phyloP scores from a whole-genome alignment of 1,140 invertebrate genomes.

The Copidosoma floridanum region DNA sequence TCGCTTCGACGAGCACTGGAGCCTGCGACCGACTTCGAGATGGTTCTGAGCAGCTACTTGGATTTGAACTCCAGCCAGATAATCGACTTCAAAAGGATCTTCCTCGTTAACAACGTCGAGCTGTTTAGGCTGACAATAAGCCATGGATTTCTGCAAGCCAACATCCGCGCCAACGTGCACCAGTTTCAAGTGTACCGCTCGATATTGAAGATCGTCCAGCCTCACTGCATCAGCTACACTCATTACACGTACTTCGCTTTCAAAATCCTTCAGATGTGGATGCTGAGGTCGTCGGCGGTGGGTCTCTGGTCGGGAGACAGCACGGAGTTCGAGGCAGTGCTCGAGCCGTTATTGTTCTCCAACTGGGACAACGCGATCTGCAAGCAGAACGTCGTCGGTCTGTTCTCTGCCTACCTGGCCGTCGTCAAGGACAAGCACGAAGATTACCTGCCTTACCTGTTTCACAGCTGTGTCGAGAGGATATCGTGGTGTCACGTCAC shows the following conservation, averaged over 20 bases:
- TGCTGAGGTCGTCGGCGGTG: constrained; percentile 32
- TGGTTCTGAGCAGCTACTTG: constrained; percentile 27
- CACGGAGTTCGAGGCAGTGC: constrained; percentile 29
- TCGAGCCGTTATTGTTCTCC: constrained; percentile 45
- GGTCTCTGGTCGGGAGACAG: constrained; percentile 35
- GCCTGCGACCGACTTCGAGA: constrained; percentile 13
- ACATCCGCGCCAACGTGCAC: constrained; percentile 22
- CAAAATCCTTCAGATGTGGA: constrained; percentile 42
- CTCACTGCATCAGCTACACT: constrained; percentile 42
- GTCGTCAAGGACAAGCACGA: constrained; percentile 44
- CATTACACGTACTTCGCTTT: constrained; percentile 44
- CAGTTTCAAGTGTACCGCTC: constrained; percentile 23
- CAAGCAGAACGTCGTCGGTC: constrained; percentile 21
- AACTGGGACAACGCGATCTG: constrained; percentile 30
- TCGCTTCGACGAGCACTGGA: constrained; percentile 26
- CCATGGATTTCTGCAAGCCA: constrained; percentile 43
- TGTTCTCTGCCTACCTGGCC: constrained; percentile 38
- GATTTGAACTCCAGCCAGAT: constrained; percentile 19
- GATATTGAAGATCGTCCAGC: constrained; percentile 36
- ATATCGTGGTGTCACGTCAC: constrained; percentile 45
- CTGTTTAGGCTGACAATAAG: constrained; percentile 39
- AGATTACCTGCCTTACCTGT: constrained; percentile 34
- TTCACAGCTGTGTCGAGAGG: constrained; percentile 31
- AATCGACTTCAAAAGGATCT: constrained; percentile 25
- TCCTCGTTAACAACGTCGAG: constrained; percentile 28